These are phyloP conservation scores for Rhea pennata DNA, from an alignment of 2,113 vertebrate genomes.

Conservation along the genomic window DNA sequence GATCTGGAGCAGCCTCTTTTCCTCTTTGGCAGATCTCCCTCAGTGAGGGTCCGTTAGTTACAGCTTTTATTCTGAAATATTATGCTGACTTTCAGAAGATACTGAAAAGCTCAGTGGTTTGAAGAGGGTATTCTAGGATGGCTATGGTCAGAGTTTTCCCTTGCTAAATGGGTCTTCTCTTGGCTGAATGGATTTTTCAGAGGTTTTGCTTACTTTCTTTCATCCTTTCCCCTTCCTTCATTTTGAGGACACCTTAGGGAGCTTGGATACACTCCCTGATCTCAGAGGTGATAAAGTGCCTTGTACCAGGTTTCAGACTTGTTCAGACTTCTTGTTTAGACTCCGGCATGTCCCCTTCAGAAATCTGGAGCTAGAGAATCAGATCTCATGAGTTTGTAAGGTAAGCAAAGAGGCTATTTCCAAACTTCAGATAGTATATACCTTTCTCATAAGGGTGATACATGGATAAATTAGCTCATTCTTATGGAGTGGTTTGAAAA, in stretches of 20 bases:
- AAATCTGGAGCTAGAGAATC: slow-evolving; percentile 17
- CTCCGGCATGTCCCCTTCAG: background rate
- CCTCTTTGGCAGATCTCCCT: slow-evolving; percentile 50
- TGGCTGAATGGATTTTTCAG: background rate
- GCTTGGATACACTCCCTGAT: background rate
- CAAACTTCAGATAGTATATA: slow-evolving; percentile 33
- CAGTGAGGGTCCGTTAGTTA: background rate
- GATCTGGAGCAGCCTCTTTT: slow-evolving; percentile 24
- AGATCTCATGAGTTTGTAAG: slow-evolving; percentile 4
- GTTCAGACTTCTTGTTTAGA: background rate
- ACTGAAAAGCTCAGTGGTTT: slow-evolving; percentile 7
- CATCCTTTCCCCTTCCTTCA: background rate
- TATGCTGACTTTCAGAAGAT: slow-evolving; percentile 48
- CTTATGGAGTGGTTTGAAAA: background rate
- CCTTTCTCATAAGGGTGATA: background rate
- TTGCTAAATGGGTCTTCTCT: background rate
- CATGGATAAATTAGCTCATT: background rate
- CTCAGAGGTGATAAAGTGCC: background rate
- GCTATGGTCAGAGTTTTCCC: background rate
- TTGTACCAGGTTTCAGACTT: background rate
- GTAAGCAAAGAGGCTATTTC: slow-evolving; percentile 44
- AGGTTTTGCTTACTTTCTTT: background rate
- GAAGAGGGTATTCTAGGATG: background rate
- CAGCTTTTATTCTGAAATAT: slow-evolving; percentile 43
- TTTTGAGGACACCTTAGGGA: background rate